Evolutionary conservation across 2,113 vertebrate genomes (phyloP), one percentile per base, ranked within the genome.

Genomic region (Pundamilia nyererei): DNA sequence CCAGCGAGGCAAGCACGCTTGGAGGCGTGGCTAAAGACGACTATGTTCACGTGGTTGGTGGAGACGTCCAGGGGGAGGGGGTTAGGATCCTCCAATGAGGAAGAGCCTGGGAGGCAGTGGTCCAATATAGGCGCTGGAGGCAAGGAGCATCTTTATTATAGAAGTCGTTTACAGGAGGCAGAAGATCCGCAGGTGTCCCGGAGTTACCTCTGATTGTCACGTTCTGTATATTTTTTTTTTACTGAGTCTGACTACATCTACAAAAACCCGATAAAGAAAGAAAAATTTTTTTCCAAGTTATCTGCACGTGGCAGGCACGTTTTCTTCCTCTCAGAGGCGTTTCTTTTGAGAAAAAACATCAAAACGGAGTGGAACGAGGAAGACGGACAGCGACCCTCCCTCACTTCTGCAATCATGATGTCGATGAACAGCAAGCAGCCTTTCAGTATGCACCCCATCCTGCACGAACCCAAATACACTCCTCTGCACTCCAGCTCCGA

Each of bases 401-500:
- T 93, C 13, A 87, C 91, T 79, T 92, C 94, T 87, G 94, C 95
- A 89, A 96, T 94, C 95, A 98, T 98, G 98, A 98, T 98, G 98
- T 98, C 97, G 93, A 98, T 98, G 98, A 98, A 98, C 96, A 98
- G 98, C 97, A 98, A 98, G 88, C 98, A 98, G 95, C 95, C 97
- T 70, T 98, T 98, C 96, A 95, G 97, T 89, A 98, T 98, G 98
- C 98, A 98, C 94, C 97, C 98, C 62, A 97, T 98, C 82, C 96
- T 98, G 47, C 97, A 98, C 87, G 98, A 98, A 12, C 97, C 97
- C 88, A 98, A 98, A 85, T 98, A 98, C 96, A 95, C 96, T 5
- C 97, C 97, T 49, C 97, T 98, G 85, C 97, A 98, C 95, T 96
- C 96, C 90, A 97, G 97, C 95, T 97, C 97, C 14, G 98, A 98